Conservation (phyloP, 2,113 vertebrate species). For the Gobio gobio region DNA sequence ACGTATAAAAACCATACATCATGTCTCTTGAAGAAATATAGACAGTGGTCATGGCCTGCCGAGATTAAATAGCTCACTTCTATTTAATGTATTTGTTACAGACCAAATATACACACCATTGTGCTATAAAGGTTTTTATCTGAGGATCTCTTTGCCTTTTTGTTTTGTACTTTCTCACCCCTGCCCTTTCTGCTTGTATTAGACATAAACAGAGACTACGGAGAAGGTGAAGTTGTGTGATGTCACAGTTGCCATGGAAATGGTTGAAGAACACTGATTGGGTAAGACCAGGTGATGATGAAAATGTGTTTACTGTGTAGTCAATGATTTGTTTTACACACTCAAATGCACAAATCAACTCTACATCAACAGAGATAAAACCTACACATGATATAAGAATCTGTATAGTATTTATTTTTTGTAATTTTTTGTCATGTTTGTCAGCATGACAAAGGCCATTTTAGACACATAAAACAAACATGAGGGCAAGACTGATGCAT, state of each 20-base stretch:
- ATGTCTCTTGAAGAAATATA: neutral
- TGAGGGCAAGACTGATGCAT: neutral
- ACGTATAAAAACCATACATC: conserved; percentile 5
- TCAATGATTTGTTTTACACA: conserved; percentile 3
- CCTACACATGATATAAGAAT: neutral
- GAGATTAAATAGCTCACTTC: neutral
- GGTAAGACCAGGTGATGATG: conserved; percentile 38
- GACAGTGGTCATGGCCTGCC: neutral
- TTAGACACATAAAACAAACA: neutral
- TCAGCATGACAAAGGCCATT: neutral
- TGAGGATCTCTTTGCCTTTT: neutral
- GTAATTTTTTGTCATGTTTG: neutral
- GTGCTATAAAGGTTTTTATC: neutral
- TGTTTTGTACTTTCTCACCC: neutral
- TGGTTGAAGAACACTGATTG: conserved; percentile 12
- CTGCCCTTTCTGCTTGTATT: neutral
- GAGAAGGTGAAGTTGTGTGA: conserved; percentile 37
- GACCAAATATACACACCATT: neutral
- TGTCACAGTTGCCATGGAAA: conserved; percentile 54
- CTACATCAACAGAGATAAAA: neutral
- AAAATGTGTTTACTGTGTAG: conserved; percentile 36
- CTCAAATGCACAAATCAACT: neutral
- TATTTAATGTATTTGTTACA: neutral
- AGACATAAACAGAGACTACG: conserved; percentile 16
- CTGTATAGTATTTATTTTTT: neutral